Percentiles rank a stretch among this genome's conserved stretches.
Evolutionary conservation across 2,113 vertebrate genomes (phyloP).

Genomic region (Corvus cornix): DNA sequence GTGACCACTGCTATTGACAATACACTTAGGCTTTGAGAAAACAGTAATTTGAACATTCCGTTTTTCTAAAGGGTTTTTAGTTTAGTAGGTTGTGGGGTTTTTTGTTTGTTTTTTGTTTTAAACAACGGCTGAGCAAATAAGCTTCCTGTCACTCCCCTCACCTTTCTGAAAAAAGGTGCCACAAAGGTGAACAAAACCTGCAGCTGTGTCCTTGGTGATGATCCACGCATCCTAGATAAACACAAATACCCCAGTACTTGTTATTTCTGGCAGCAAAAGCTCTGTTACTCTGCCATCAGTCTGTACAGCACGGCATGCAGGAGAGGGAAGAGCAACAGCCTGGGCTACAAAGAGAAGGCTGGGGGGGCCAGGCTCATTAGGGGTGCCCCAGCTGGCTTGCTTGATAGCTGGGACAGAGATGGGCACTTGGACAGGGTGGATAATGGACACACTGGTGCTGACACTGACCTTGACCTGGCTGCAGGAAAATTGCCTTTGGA

Average conservation of each 20-base stretch:
- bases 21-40: background rate
- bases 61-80: background rate
- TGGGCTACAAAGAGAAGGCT: background rate
- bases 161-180: background rate
- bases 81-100: background rate
- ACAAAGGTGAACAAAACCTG: background rate
- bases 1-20: background rate
- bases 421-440: too few species aligned
- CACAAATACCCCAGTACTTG: background rate
- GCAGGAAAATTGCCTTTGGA: background rate
- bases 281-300: background rate
- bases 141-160: background rate
- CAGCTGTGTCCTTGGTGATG: background rate
- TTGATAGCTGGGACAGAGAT: background rate
- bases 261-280: background rate
- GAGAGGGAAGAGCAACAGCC: background rate
- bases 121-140: background rate
- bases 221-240: background rate
- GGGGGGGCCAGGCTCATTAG: accelerated
- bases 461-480: background rate
- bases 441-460: background rate
- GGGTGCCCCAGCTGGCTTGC: background rate
- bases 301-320: background rate
- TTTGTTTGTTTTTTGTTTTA: background rate
- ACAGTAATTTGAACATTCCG: background rate